phyloP scores from a whole-genome alignment of 2,113 vertebrate genomes.

The Lates calcarifer region DNA sequence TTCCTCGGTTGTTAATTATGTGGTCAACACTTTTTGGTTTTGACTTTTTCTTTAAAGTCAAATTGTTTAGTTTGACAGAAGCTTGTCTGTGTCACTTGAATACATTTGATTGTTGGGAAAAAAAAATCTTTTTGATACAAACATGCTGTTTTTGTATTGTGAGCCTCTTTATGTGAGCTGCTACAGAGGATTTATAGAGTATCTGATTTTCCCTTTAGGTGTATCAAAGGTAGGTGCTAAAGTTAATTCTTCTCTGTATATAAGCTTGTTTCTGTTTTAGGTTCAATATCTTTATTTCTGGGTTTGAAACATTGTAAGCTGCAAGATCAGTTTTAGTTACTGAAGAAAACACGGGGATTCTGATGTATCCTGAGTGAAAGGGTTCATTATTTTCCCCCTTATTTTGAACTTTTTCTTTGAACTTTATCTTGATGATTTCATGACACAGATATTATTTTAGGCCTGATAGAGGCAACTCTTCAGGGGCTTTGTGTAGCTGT shows the following conservation, averaged over 20 bases:
- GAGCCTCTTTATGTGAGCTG: constrained; percentile 6
- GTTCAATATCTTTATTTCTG: constrained; percentile 19
- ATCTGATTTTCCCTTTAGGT: constrained; percentile 35
- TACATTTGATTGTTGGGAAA: not conserved
- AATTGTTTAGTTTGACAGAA: constrained; percentile 7
- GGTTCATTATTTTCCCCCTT: not conserved
- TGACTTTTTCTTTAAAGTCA: not conserved
- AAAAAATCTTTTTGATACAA: not conserved
- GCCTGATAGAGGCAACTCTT: not conserved
- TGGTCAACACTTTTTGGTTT: not conserved
- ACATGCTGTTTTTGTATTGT: constrained; percentile 38
- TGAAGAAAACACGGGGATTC: not conserved
- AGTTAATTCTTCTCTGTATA: not conserved
- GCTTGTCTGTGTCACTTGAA: not conserved
- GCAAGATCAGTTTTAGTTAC: not conserved
- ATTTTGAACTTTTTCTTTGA: not conserved
- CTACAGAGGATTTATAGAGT: not conserved
- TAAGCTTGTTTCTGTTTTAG: constrained; percentile 16
- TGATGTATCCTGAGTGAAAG: not conserved
- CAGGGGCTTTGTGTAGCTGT: not conserved
- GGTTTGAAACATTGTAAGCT: not conserved
- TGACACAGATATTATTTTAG: constrained; percentile 5
- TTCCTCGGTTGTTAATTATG: not conserved
- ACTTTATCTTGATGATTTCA: not conserved
- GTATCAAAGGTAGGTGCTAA: constrained; percentile 63